phyloP scores from a whole-genome alignment of 1,140 invertebrate genomes.

The Pollicipes pollicipes region DNA sequence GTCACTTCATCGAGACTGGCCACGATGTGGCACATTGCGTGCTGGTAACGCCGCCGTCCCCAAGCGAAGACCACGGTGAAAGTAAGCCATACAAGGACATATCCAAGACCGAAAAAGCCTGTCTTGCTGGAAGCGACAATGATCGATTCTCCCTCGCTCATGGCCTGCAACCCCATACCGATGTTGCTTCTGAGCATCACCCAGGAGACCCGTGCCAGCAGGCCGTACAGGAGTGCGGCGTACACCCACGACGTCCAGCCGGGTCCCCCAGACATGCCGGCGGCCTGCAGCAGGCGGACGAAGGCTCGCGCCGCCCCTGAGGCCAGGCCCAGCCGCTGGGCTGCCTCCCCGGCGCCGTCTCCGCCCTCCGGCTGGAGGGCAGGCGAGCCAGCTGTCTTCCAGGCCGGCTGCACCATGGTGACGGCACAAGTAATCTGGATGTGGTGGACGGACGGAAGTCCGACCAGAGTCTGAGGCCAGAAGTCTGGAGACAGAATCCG shows the following conservation, averaged over 20 bases:
- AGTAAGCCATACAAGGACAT: neutral
- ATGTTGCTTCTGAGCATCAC: neutral
- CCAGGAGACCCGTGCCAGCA: neutral
- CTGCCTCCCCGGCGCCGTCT: no score
- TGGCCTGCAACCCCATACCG: neutral
- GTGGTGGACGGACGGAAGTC: no score
- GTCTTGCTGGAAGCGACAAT: neutral
- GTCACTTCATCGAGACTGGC: neutral
- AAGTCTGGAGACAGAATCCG: no score
- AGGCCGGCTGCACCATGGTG: no score
- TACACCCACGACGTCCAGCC: neutral
- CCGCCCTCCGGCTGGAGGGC: no score
- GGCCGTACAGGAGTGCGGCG: neutral
- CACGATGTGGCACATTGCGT: neutral
- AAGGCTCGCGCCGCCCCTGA: neutral
- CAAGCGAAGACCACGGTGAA: neutral
- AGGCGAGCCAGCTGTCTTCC: no score
- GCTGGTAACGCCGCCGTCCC: neutral
- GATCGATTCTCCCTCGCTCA: no score
- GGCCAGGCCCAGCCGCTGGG: no score
- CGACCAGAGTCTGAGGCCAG: no score
- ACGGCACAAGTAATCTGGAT: no score
- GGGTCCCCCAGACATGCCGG: no score
- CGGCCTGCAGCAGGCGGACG: neutral
- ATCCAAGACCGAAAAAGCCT: neutral